Base-by-base conservation (phyloP, 2,888 invertebrate genomes). In the Tachystola acroxantha region DNA sequence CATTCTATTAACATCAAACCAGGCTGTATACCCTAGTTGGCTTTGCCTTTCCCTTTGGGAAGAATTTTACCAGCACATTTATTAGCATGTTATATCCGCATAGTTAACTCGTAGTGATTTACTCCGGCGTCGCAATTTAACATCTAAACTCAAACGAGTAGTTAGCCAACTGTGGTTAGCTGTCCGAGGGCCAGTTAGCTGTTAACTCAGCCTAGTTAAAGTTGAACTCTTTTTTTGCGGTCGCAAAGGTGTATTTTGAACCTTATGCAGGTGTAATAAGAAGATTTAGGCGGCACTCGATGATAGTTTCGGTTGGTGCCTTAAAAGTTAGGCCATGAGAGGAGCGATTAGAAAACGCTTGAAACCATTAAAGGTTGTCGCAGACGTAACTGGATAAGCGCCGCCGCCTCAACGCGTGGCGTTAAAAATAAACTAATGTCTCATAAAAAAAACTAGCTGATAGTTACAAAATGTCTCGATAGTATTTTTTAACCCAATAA, bases 131-230 rank as follows among this genome's bases (percentile, higher is more conserved):
- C 14, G 19, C 10, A 30, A 29, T 30, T 16, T 22, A 32, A 32
- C 32, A 22, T 20, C 32, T 22, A 32, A 16, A 24, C 11, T 22
- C 20, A 32, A 22, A 20, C 20, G 5, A 32, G 10, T 16, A n/a
- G 29, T 27, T 27, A 27, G 10, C 25, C 10, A 10, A 11, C 27
- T 27, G n/a, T 27, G 29, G 29, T 30, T 22, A 22, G 20, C 9
- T 32, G 32, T 22, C 32, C 32, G 32, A 32, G 22, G 32, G 20
- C 32, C 32, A 32, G 22, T 32, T 31, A 31, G 11, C 29, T 29
- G 9, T 13, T 19, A 22, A 22, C 32, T 12, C 12, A 12, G 12
- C 10, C 12, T 5, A 31, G 32, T 22, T 32, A 10, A 22, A 29
- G 9, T 22, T 32, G 16, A 19, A 12, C 22, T 33, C n/a, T 9